Evolutionary conservation across 2,797 vertebrate species (phyloP).

Genomic region (Tenualosa ilisha): DNA sequence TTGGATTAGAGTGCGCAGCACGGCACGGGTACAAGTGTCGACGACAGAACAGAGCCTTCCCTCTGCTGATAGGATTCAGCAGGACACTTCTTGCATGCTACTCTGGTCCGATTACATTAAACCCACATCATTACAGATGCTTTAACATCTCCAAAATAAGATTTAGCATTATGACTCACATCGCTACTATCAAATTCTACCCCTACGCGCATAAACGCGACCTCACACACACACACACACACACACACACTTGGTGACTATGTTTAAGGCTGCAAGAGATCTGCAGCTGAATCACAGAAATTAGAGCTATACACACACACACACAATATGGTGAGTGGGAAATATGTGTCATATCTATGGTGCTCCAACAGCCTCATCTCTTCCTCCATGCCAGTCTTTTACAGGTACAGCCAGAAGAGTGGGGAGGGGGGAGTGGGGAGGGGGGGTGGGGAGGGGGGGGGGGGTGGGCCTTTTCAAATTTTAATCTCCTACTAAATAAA

Average conservation of each 20-base stretch:
- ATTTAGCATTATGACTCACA: slow-evolving; percentile 35
- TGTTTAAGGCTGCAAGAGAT: slow-evolving; percentile 10
- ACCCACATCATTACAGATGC: slow-evolving; percentile 30
- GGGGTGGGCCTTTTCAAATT: not conserved
- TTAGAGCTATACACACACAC: not conserved
- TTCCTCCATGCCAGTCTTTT: not conserved
- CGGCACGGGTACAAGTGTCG: not conserved
- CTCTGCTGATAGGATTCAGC: not conserved
- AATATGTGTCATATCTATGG: not conserved
- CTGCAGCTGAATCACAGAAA: slow-evolving; percentile 7
- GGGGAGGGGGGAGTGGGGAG: not conserved
- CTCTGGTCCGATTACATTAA: slow-evolving; percentile 19
- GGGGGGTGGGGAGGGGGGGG: not conserved
- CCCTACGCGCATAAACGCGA: not conserved
- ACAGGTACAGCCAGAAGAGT: not conserved
- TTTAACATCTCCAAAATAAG: slow-evolving; percentile 29
- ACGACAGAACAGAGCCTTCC: not conserved
- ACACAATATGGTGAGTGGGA: not conserved
- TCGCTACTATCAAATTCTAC: slow-evolving; percentile 34
- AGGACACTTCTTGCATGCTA: not conserved
- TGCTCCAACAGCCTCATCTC: not conserved
- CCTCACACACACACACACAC: slow-evolving; percentile 17
- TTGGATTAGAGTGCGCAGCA: not conserved
- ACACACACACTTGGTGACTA: not conserved
- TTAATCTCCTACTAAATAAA: not conserved